Conservation (phyloP, 2,888 invertebrate genomes). For the Eristalinus aeneus region DNA sequence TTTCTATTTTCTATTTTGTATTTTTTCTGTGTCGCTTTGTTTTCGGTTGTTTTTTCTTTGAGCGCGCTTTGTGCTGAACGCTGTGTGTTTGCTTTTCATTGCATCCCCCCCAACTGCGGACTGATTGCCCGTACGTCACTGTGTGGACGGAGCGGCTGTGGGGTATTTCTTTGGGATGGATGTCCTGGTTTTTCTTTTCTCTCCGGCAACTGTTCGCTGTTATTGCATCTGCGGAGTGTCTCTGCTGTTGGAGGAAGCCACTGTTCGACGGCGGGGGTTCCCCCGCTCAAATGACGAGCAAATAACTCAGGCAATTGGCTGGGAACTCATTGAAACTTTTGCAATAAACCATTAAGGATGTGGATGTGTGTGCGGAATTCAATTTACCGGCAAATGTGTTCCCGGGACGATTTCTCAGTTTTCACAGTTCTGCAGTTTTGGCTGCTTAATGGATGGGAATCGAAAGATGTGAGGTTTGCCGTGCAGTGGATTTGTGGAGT, state of each 20-base stretch:
- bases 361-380: constrained; percentile 56
- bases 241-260: constrained; percentile 20
- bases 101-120: not conserved
- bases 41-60: not conserved
- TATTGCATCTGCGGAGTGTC: constrained; percentile 52
- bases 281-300: constrained; percentile 6
- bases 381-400: constrained; percentile 62
- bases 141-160: constrained; percentile 38
- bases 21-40: not conserved
- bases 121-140: not conserved
- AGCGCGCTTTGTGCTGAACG: constrained; percentile 25
- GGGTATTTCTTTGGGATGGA: constrained; percentile 34
- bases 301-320: constrained; percentile 60
- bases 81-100: constrained; percentile 37
- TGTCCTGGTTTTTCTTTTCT: constrained; percentile 58
- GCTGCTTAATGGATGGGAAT: constrained; percentile 16
- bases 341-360: constrained; percentile 63
- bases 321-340: constrained; percentile 62
- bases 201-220: constrained; percentile 49
- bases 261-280: constrained; percentile 9
- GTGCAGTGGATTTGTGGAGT: not conserved
- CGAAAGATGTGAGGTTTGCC: not conserved
- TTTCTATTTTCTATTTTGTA: constrained; percentile 29
- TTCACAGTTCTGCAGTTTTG: constrained; percentile 21
- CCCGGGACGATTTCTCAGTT: constrained; percentile 47